Evolutionary conservation across 2,888 invertebrate species (phyloP).

Genomic region (Cataglyphis altisquamis): DNA sequence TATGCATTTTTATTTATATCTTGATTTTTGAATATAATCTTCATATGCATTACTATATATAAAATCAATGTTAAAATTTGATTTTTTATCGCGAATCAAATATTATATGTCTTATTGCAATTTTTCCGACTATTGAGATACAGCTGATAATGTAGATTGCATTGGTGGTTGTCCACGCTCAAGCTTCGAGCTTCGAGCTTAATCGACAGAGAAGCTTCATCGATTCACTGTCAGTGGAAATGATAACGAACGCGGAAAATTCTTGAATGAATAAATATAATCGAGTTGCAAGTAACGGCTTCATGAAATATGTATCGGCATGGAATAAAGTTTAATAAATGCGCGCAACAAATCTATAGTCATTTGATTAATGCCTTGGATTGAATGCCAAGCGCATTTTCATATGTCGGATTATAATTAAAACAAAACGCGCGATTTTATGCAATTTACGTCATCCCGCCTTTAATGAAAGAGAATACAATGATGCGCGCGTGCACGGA

Average conservation of each 20-base stretch:
- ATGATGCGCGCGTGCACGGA: slow-evolving; percentile 18
- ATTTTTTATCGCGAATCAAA: neutral
- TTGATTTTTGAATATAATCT: neutral
- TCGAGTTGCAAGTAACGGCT: slow-evolving; percentile 33
- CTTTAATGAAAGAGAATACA: slow-evolving; percentile 35
- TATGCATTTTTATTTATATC: neutral
- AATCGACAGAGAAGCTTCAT: slow-evolving; percentile 22
- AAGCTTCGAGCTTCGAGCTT: neutral
- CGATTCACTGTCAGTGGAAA: slow-evolving; percentile 21
- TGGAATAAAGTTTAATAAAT: slow-evolving; percentile 39
- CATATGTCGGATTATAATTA: slow-evolving; percentile 23
- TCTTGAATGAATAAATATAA: neutral
- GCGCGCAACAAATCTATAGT: slow-evolving; percentile 38
- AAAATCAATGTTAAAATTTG: neutral
- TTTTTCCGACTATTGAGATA: slow-evolving; percentile 17
- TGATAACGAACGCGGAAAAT: neutral
- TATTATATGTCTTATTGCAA: neutral
- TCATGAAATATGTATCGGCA: slow-evolving; percentile 43
- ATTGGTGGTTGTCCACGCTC: neutral
- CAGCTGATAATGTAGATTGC: slow-evolving; percentile 50
- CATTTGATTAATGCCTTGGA: slow-evolving; percentile 46
- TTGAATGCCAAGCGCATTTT: slow-evolving; percentile 38
- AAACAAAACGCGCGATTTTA: slow-evolving; percentile 41
- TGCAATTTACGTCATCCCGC: slow-evolving; percentile 29
- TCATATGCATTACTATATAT: too few species aligned